Evolutionary conservation across 2,888 invertebrate genomes (phyloP), one percentile per base, ranked within the genome.

Genomic region (Platycheirus rosarum): DNA sequence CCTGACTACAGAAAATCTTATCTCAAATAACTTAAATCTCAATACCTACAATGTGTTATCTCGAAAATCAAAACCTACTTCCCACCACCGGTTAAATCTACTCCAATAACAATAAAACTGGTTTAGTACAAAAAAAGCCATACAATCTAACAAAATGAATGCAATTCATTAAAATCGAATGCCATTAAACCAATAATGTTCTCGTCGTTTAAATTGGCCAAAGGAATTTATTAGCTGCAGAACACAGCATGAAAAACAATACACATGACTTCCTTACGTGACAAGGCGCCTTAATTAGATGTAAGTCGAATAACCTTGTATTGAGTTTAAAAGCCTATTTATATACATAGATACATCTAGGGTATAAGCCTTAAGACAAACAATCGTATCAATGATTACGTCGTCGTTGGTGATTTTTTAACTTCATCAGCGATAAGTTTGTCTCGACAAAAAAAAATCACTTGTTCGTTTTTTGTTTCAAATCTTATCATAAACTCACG

Each of bases 221-320:
- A 60, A 60, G 26, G 23, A 57, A 57, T 16, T 57, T 14, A 13
- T 18, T 23, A 26, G 8, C 5, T 32, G 7, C 29, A 32, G 29
- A 32, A 32, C 5, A 32, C 29, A 32, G 29, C 29, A 32, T 32
- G 29, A n/a, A 32, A 26, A 26, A 16, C 16, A 13, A 20, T 23
- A 42, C 29, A 60, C 60, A 60, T 60, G 60, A 29, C 44, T 60
- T 60, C 60, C 44, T 60, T 60, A 60, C 44, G 60, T 60, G 60
- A 42, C 60, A 60, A 23, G 18, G 42, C 42, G 26, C 44, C 44
- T 60, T 44, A 60, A 60, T 60, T 44, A 60, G 44, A 42, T 60
- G 42, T 60, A 29, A 60, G 16, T 42, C 42, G 13, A 60, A 60
- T 42, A 60, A 60, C 60, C 60, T 60, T 60, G 60, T 42, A 16